Evolutionary conservation across 2,113 vertebrate genomes (phyloP).

Genomic region (Strix aluco): DNA sequence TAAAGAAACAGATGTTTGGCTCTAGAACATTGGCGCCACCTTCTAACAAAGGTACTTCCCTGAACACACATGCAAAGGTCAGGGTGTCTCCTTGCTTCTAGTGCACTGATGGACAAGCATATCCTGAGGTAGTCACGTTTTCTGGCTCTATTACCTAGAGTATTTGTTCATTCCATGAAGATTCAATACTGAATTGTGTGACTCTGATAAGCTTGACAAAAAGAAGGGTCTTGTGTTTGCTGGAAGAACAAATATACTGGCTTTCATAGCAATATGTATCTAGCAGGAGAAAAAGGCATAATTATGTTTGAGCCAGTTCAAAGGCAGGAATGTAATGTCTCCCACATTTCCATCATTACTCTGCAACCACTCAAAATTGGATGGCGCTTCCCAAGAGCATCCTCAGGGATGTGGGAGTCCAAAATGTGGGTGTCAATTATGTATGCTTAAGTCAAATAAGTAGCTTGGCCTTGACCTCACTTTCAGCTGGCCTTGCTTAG

Average conservation of each 20-base stretch:
- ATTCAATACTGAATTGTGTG: neutral
- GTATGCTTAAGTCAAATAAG: neutral
- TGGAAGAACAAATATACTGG: conserved; percentile 2
- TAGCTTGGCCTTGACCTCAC: neutral
- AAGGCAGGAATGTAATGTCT: neutral
- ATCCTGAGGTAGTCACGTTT: neutral
- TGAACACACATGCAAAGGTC: neutral
- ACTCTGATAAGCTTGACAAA: conserved; percentile 18
- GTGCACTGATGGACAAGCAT: neutral
- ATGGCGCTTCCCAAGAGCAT: neutral
- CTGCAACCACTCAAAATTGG: neutral
- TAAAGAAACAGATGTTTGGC: conserved; percentile 56
- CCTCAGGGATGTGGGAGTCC: neutral
- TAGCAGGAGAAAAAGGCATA: neutral
- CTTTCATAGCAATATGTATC: neutral
- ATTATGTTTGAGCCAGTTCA: conserved; percentile 8
- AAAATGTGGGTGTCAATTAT: neutral
- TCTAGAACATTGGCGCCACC: neutral
- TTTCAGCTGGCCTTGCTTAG: neutral
- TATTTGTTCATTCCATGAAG: neutral
- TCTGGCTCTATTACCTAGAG: neutral
- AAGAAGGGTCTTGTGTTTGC: conserved; percentile 1
- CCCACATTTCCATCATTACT: neutral
- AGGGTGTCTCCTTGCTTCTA: neutral
- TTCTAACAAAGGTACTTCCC: conserved; percentile 6